Evolutionary conservation across 2,113 vertebrate species (phyloP).

Genomic region (Microtus oregoni): DNA sequence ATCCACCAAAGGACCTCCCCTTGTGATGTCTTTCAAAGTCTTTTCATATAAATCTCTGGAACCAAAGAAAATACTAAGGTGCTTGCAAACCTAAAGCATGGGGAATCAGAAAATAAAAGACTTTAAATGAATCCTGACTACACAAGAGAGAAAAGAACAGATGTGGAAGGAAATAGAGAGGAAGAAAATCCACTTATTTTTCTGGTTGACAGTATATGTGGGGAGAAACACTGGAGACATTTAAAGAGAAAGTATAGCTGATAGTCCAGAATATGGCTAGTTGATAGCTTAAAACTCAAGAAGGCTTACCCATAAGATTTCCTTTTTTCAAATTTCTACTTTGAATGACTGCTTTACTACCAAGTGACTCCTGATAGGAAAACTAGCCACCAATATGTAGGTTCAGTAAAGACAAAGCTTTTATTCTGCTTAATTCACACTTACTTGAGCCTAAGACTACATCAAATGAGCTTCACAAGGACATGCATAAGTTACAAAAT

Average conservation of each 20-base stretch:
- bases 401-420: background rate
- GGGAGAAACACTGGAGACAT: background rate
- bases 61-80: background rate
- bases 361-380: conserved; percentile 11
- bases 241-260: background rate
- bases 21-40: background rate
- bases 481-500: background rate
- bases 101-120: background rate
- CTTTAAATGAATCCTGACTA: conserved; percentile 28
- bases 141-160: background rate
- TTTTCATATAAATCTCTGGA: conserved; percentile 15
- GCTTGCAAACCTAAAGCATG: background rate
- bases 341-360: background rate
- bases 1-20: background rate
- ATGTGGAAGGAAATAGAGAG: background rate
- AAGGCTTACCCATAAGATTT: background rate
- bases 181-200: background rate
- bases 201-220: background rate
- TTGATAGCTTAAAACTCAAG: background rate
- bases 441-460: background rate
- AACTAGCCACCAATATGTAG: conserved; percentile 14
- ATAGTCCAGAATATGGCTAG: background rate
- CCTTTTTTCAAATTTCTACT: background rate
- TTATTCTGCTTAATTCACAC: background rate
- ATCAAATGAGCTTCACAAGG: background rate